A percentile compares a stretch with the other conserved stretches of the same genome.
phyloP scores from a whole-genome alignment of 1,140 invertebrate species.

The Lerema accius region DNA sequence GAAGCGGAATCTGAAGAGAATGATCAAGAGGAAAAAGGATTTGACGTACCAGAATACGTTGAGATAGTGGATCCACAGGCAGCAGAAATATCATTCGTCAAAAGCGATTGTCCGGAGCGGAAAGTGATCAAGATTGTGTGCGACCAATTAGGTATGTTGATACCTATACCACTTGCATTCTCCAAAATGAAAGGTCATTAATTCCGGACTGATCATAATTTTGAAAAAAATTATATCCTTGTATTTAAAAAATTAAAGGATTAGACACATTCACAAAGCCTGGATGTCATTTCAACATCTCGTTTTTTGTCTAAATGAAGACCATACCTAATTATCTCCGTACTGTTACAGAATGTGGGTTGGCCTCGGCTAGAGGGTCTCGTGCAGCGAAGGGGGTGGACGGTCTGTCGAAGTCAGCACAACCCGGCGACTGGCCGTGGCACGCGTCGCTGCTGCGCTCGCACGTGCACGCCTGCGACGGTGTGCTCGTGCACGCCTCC shows the following conservation, averaged over 20 bases:
- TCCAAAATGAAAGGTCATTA: too few relatives aligned
- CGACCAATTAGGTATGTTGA: conserved; percentile 87
- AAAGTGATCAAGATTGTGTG: conserved; percentile 92
- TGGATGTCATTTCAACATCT: too few relatives aligned
- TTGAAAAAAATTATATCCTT: too few relatives aligned
- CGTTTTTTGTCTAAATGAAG: too few relatives aligned
- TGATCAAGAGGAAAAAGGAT: conserved; percentile 46
- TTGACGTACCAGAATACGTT: conserved; percentile 85
- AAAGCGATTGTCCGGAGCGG: conserved; percentile 88
- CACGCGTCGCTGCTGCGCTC: conserved; percentile 92
- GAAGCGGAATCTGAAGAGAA: conserved; percentile 80
- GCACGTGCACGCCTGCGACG: conserved; percentile 94
- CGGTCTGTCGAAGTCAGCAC: conserved; percentile 86
- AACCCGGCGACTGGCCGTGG: conserved; percentile 95
- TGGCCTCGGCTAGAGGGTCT: conserved; percentile 86
- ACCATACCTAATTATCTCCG: too few relatives aligned
- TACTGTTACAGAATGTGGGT: conserved; percentile 89
- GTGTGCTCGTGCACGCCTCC: conserved; percentile 88
- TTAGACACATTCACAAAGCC: too few relatives aligned
- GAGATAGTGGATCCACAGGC: conserved; percentile 91
- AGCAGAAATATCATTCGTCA: conserved; percentile 90
- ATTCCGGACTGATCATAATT: too few relatives aligned
- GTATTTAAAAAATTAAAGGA: too few relatives aligned
- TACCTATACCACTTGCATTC: not conserved
- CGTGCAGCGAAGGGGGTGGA: conserved; percentile 75